These are phyloP conservation scores for Ophonus ardosiacus DNA, from an alignment of 2,888 invertebrate species.

Conservation along the genomic window DNA sequence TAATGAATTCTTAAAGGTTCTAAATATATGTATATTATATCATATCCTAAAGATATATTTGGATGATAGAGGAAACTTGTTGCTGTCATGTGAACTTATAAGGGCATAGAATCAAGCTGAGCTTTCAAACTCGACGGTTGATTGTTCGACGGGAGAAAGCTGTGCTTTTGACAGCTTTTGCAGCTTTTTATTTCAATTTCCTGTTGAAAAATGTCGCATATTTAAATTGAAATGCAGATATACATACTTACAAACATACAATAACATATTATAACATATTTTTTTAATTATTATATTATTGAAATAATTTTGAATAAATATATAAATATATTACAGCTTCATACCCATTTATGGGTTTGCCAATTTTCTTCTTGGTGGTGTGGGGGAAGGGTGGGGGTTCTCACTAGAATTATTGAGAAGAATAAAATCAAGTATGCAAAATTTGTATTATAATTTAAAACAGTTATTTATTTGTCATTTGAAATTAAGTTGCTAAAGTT, in stretches of 20 bases:
- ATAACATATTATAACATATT: too few relatives aligned
- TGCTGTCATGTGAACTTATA: neutral
- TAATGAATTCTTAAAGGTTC: neutral
- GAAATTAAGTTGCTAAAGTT: too few relatives aligned
- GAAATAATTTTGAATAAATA: too few relatives aligned
- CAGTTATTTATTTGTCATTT: too few relatives aligned
- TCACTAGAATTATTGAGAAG: too few relatives aligned
- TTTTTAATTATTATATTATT: too few relatives aligned
- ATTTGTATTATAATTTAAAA: too few relatives aligned
- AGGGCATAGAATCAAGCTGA: neutral
- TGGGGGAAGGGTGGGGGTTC: too few relatives aligned
- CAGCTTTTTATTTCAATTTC: conserved; percentile 1
- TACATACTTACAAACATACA: neutral
- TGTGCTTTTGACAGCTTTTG: conserved; percentile 11
- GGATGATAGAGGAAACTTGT: neutral
- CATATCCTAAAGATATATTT: neutral
- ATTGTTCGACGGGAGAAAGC: neutral
- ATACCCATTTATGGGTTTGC: too few relatives aligned
- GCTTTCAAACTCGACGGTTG: neutral
- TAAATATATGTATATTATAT: neutral
- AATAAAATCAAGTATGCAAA: too few relatives aligned
- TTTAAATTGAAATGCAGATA: conserved; percentile 3
- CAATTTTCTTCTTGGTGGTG: too few relatives aligned
- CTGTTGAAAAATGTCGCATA: neutral
- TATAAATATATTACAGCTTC: too few relatives aligned